phyloP scores from a whole-genome alignment of 2,113 vertebrate species.

The Pachycephala philippinensis region DNA sequence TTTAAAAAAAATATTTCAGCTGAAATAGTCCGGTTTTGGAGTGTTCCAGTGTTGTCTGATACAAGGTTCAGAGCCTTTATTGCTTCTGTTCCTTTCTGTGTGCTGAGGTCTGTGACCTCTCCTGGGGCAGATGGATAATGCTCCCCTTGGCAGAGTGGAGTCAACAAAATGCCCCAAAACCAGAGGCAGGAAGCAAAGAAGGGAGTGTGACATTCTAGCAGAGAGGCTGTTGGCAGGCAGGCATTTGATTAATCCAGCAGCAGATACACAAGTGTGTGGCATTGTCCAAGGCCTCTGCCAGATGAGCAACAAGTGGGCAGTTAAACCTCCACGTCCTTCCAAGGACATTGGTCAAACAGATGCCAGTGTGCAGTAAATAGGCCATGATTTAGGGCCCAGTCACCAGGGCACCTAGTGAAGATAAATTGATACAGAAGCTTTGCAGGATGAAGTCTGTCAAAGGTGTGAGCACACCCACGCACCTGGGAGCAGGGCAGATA shows the following conservation, averaged over 20 bases:
- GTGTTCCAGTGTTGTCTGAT: background rate
- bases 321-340: background rate
- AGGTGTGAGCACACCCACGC: background rate
- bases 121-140: background rate
- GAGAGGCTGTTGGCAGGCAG: background rate
- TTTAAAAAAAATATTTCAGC: fast-evolving
- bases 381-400: background rate
- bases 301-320: background rate
- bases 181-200: background rate
- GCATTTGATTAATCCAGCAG: background rate
- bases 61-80: fast-evolving
- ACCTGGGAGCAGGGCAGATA: background rate
- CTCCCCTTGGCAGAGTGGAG: background rate
- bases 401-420: background rate
- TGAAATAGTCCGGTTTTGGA: background rate
- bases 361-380: background rate
- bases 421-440: background rate
- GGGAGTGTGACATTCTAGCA: background rate
- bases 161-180: background rate
- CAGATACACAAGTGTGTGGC: background rate
- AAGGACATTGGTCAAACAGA: background rate
- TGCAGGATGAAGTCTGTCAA: background rate
- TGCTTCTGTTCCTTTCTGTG: background rate
- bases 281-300: background rate
- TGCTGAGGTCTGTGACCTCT: background rate